Evolutionary conservation across 2,888 invertebrate species (phyloP), one percentile per base, ranked within the genome.

Genomic region (Lepas anatifera): DNA sequence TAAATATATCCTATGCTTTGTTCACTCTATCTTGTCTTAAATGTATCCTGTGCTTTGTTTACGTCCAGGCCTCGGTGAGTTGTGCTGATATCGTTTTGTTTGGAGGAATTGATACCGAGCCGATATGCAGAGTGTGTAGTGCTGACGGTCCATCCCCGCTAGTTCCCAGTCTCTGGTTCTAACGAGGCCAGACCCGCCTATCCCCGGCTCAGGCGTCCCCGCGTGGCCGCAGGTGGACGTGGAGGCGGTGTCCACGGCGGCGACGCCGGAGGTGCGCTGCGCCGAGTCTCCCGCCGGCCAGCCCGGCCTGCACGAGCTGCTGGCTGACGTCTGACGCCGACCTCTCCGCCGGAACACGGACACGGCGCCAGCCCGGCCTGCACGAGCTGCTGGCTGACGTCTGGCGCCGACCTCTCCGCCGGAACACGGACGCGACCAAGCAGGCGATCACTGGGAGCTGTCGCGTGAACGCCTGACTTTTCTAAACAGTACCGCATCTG

Each of bases 141-240:
- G n/a, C n/a, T n/a, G n/a, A n/a, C n/a, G n/a, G n/a, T n/a, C n/a
- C n/a, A n/a, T n/a, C n/a, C n/a, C n/a, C n/a, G n/a, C n/a, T n/a
- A n/a, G n/a, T n/a, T n/a, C n/a, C n/a, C n/a, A n/a, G n/a, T n/a
- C n/a, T n/a, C n/a, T n/a, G n/a, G n/a, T n/a, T n/a, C n/a, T n/a
- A n/a, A n/a, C n/a, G n/a, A n/a, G n/a, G n/a, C n/a, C n/a, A n/a
- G n/a, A n/a, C n/a, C n/a, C n/a, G n/a, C n/a, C n/a, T n/a, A n/a
- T n/a, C n/a, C 3, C 43, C 22, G 10, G 3, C 22, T 6, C 48
- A 6, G 3, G 48, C 6, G 48, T 25, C 48, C 25, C n/a, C n/a
- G n/a, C n/a, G n/a, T n/a, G 48, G 8, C 25, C 4, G 48, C 58
- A 58, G 58, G 58, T 58, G 58, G 58, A 58, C 58, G 58, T 58